Evolutionary conservation across 2,888 invertebrate genomes (phyloP).

Genomic region (Dryocosmus kuriphilus): DNA sequence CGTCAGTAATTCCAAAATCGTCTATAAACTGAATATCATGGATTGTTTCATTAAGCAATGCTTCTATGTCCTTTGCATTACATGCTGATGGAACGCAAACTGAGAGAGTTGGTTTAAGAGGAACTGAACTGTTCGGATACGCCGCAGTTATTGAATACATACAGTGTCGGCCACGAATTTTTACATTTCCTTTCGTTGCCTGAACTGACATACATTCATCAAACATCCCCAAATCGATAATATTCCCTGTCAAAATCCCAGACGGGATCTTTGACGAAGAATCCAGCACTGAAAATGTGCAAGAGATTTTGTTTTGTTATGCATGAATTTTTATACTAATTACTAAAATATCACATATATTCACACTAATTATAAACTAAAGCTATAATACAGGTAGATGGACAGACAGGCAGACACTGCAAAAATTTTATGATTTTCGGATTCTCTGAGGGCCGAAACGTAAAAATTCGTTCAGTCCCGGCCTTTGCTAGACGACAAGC

Average conservation of each 20-base stretch:
- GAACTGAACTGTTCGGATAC: slow-evolving; percentile 54
- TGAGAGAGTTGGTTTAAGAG: slow-evolving; percentile 68
- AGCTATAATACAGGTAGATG: too few species aligned
- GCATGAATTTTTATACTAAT: too few species aligned
- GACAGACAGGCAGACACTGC: too few species aligned
- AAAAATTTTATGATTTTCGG: too few species aligned
- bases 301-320: too few species aligned
- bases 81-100: slow-evolving; percentile 78
- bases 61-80: slow-evolving; percentile 65
- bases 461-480: too few species aligned
- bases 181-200: slow-evolving; percentile 58
- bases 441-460: too few species aligned
- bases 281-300: background rate
- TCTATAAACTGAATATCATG: background rate
- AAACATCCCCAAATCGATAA: slow-evolving; percentile 77
- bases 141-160: slow-evolving; percentile 65
- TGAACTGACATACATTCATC: slow-evolving; percentile 74
- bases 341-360: too few species aligned
- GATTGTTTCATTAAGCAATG: background rate
- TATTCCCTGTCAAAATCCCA: slow-evolving; percentile 77
- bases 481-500: too few species aligned
- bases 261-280: slow-evolving; percentile 49
- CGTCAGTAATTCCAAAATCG: background rate
- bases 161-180: slow-evolving; percentile 76
- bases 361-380: too few species aligned